phyloP scores from a whole-genome alignment of 2,888 invertebrate genomes.

The Drosophila pseudotakahashii region DNA sequence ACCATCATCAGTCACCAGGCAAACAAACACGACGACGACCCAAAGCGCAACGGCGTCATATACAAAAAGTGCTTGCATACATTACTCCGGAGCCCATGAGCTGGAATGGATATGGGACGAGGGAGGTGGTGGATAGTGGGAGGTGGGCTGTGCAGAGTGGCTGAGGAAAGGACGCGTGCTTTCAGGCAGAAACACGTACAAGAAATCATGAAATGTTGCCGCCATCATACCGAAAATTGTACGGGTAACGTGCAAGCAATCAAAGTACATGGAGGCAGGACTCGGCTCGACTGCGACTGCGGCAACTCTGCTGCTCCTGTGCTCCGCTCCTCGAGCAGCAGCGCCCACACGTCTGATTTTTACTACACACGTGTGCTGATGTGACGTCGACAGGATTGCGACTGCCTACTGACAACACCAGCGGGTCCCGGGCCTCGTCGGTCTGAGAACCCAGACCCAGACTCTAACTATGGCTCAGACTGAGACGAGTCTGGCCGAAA shows the following conservation, averaged over 20 bases:
- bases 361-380: constrained; percentile 71
- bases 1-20: constrained; percentile 72
- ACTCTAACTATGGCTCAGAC: constrained; percentile 25
- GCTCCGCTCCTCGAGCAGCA: constrained; percentile 9
- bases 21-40: constrained; percentile 50
- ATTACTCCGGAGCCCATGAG: constrained; percentile 54
- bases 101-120: constrained; percentile 22
- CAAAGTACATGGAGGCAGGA: constrained; percentile 65
- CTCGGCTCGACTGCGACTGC: constrained; percentile 6
- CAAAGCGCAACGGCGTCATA: constrained; percentile 31
- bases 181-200: constrained; percentile 69
- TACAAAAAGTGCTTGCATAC: constrained; percentile 50
- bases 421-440: constrained; percentile 1
- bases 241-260: constrained; percentile 79
- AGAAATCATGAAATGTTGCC: constrained; percentile 81
- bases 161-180: constrained; percentile 57
- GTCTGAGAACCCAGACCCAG: neutral
- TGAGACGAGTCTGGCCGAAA: constrained; percentile 43
- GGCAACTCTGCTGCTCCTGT: no score
- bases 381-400: constrained; percentile 72
- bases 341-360: constrained; percentile 67
- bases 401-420: constrained; percentile 51
- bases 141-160: neutral
- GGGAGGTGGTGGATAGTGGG: neutral
- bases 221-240: constrained; percentile 78